A percentile compares a stretch with the other conserved stretches of the same genome.
phyloP scores from a whole-genome alignment of 1,140 invertebrate genomes.

The Acromyrmex heyeri region DNA sequence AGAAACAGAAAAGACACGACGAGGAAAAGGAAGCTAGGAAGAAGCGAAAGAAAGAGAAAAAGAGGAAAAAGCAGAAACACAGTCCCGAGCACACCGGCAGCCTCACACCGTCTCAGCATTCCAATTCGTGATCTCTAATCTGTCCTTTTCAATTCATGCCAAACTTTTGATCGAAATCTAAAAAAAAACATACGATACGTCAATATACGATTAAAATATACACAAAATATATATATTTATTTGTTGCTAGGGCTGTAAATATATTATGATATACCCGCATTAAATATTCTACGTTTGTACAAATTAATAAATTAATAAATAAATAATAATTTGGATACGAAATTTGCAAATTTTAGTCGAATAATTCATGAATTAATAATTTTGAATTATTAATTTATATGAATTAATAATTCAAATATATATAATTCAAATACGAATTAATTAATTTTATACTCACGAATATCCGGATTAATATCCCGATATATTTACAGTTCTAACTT shows the following conservation, averaged over 20 bases:
- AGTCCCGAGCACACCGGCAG: constrained; percentile 94
- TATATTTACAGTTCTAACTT: constrained; percentile 19
- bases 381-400: too few relatives aligned
- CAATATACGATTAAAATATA: background rate
- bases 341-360: background rate
- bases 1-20: constrained; percentile 97
- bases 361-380: background rate
- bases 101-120: constrained; percentile 91
- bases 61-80: constrained; percentile 97
- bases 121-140: constrained; percentile 87
- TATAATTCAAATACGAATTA: too few relatives aligned
- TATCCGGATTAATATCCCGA: background rate
- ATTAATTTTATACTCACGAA: too few relatives aligned
- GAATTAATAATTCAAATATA: too few relatives aligned
- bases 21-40: constrained; percentile 97
- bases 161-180: constrained; percentile 54
- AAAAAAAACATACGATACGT: background rate
- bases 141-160: constrained; percentile 69
- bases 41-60: constrained; percentile 98
- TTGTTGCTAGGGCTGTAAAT: background rate
- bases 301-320: too few relatives aligned
- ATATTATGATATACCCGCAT: background rate
- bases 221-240: constrained; percentile 26
- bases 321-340: background rate
- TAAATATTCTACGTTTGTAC: background rate